Evolutionary conservation across 2,797 vertebrate genomes (phyloP).

Genomic region (Karalla daura): DNA sequence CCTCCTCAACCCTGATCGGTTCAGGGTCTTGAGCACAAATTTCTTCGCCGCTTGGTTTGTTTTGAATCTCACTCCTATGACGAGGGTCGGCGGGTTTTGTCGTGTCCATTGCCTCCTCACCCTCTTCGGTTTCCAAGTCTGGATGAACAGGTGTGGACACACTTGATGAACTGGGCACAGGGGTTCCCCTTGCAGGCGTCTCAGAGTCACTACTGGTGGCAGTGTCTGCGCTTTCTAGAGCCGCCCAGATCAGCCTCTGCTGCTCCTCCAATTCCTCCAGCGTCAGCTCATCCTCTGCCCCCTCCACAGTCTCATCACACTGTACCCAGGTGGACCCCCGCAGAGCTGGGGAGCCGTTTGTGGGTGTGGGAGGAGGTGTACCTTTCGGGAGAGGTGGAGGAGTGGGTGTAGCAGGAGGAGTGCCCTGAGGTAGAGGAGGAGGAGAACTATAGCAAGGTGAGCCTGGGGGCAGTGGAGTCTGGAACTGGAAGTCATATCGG

Average conservation of each 20-base stretch:
- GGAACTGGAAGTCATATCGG: constrained; percentile 85
- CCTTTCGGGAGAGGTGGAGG: constrained; percentile 88
- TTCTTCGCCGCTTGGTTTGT: constrained; percentile 11
- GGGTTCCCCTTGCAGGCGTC: constrained; percentile 82
- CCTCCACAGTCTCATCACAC: constrained; percentile 75
- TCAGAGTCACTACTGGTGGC: constrained; percentile 89
- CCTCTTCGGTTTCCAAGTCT: constrained; percentile 76
- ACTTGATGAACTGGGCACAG: constrained; percentile 85
- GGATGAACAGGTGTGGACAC: constrained; percentile 84
- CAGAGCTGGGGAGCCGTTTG: constrained; percentile 77
- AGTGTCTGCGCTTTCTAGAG: constrained; percentile 91
- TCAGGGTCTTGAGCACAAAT: constrained; percentile 16
- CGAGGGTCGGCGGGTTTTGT: constrained; percentile 40
- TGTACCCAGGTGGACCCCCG: constrained; percentile 57
- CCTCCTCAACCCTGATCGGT: constrained; percentile 42
- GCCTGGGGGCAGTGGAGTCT: constrained; percentile 89
- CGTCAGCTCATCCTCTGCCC: constrained; percentile 90
- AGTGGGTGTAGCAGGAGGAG: constrained; percentile 88
- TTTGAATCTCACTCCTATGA: constrained; percentile 42
- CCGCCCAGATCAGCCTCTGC: constrained; percentile 93
- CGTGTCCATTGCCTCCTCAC: constrained; percentile 47
- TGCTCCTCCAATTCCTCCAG: constrained; percentile 97
- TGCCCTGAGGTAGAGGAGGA: constrained; percentile 89
- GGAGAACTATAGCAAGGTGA: constrained; percentile 84
- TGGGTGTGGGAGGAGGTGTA: constrained; percentile 84